Conservation (phyloP, 2,888 invertebrate species). For the Marasmarcha lunaedactyla region DNA sequence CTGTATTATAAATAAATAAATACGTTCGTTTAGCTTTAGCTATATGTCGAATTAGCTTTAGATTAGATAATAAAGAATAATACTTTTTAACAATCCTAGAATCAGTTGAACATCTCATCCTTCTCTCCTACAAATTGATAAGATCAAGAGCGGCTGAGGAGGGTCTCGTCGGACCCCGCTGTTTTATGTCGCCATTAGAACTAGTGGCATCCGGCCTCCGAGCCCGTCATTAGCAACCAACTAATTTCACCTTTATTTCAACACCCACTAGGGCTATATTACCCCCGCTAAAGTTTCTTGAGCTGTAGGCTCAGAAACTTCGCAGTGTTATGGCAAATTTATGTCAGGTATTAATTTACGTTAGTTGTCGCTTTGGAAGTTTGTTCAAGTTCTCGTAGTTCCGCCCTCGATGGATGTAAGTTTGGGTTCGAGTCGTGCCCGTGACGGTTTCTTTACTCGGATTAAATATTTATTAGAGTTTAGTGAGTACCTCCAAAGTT, state of each 20-base stretch:
- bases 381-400: slow-evolving; percentile 22
- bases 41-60: too few species aligned
- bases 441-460: slow-evolving; percentile 43
- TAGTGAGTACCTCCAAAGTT: slow-evolving; percentile 24
- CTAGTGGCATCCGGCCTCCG: slow-evolving; percentile 36
- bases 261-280: background rate
- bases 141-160: slow-evolving; percentile 25
- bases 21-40: too few species aligned
- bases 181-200: slow-evolving; percentile 49
- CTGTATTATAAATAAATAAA: too few species aligned
- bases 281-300: slow-evolving; percentile 5
- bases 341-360: slow-evolving; percentile 69
- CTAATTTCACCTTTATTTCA: slow-evolving; percentile 16
- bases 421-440: slow-evolving; percentile 25
- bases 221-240: slow-evolving; percentile 14
- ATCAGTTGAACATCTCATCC: slow-evolving; percentile 24
- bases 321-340: slow-evolving; percentile 63
- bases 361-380: slow-evolving; percentile 51
- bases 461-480: slow-evolving; percentile 57
- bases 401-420: slow-evolving; percentile 27
- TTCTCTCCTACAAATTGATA: slow-evolving; percentile 37
- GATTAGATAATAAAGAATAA: too few species aligned
- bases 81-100: too few species aligned
- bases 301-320: slow-evolving; percentile 45
- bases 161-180: slow-evolving; percentile 37